Percentiles rank a stretch among this genome's conserved stretches.
phyloP scores from a whole-genome alignment of 1,140 invertebrate genomes.

The Nasonia giraulti region DNA sequence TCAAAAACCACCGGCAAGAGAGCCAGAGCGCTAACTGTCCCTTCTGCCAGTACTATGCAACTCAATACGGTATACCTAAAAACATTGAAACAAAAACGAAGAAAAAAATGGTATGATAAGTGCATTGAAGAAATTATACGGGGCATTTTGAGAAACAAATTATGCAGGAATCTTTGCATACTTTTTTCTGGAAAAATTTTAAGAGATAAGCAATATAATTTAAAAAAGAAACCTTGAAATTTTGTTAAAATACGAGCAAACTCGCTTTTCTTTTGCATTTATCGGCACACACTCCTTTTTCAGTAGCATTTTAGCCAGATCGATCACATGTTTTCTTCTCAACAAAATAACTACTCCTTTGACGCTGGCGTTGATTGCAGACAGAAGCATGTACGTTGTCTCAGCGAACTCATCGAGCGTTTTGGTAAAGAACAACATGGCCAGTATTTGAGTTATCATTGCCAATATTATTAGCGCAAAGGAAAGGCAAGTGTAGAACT shows the following conservation, averaged over 20 bases:
- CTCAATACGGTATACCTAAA: conserved; percentile 2
- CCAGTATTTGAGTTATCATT: neutral
- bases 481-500: neutral
- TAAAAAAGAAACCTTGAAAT: conserved; percentile 3
- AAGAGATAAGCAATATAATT: neutral
- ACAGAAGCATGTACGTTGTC: conserved; percentile 14
- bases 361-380: conserved; percentile 1
- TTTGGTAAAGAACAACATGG: neutral
- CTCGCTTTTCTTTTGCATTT: neutral
- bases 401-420: neutral
- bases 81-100: neutral
- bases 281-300: neutral
- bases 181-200: too few species aligned
- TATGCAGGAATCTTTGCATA: too few species aligned
- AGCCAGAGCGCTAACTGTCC: neutral
- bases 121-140: neutral
- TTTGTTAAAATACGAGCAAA: neutral
- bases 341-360: neutral
- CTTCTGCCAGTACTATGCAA: neutral
- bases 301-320: neutral
- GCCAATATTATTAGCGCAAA: neutral
- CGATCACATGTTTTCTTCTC: neutral
- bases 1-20: neutral
- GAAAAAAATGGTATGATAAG: neutral
- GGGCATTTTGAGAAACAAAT: too few species aligned